Evolutionary conservation across 1,140 invertebrate species (phyloP).

Genomic region (Chionoecetes opilio): DNA sequence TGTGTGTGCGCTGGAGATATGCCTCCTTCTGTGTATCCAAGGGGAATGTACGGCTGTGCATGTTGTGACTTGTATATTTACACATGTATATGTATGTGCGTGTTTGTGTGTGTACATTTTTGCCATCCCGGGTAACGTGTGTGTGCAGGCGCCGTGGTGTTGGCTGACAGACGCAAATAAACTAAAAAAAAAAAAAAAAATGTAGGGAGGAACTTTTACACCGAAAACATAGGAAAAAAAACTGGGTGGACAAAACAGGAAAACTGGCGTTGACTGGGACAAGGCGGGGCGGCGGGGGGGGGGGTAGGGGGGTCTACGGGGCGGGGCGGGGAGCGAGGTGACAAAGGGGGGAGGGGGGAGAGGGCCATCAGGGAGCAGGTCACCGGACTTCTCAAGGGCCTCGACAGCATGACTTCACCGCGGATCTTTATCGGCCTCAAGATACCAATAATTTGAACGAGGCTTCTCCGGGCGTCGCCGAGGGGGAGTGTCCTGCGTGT

Average conservation of each 20-base stretch:
- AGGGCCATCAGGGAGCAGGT: not conserved
- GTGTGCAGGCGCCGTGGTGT: not conserved
- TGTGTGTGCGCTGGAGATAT: not conserved
- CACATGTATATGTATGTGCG: slow-evolving; percentile 53
- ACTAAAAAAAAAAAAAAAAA: slow-evolving; percentile 12
- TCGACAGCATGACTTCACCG: not conserved
- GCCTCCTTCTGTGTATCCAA: not conserved
- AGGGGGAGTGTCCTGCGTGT: not conserved
- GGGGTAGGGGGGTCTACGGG: not conserved
- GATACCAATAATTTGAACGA: not conserved
- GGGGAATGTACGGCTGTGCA: slow-evolving; percentile 23
- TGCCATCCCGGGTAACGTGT: slow-evolving; percentile 15
- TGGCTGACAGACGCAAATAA: slow-evolving; percentile 28
- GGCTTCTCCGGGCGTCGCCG: not conserved
- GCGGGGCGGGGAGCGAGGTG: not conserved
- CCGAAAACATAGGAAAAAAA: slow-evolving; percentile 21
- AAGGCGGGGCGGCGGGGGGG: not conserved
- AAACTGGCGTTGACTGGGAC: slow-evolving; percentile 10
- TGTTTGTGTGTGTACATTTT: slow-evolving; percentile 52
- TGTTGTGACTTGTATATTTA: slow-evolving; percentile 34
- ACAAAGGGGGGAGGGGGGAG: not conserved
- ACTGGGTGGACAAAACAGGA: slow-evolving; percentile 3
- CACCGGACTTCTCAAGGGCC: not conserved
- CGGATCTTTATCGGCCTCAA: not conserved
- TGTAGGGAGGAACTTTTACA: slow-evolving; percentile 28